phyloP scores from a whole-genome alignment of 1,140 invertebrate genomes.

The Ganaspis sp. region DNA sequence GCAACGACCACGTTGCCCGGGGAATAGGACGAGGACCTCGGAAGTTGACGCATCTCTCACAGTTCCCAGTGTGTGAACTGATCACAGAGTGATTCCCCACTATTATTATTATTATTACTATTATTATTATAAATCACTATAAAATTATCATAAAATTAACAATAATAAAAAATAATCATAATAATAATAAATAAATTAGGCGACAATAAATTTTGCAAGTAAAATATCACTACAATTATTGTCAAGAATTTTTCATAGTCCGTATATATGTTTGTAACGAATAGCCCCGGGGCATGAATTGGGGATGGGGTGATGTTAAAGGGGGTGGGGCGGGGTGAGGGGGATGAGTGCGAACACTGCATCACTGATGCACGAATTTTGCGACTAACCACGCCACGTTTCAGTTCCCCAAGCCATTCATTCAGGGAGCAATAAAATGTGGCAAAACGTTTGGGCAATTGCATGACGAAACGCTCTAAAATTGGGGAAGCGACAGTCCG shows the following conservation, averaged over 20 bases:
- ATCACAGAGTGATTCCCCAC: too few relatives aligned
- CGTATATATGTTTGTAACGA: slow-evolving; percentile 1
- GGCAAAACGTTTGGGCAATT: slow-evolving; percentile 46
- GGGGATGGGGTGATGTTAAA: slow-evolving; percentile 29
- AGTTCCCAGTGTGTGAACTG: too few relatives aligned
- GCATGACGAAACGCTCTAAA: slow-evolving; percentile 44
- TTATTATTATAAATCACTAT: too few relatives aligned
- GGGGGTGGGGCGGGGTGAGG: slow-evolving; percentile 27
- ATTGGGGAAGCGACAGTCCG: slow-evolving; percentile 24
- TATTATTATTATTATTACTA: not conserved
- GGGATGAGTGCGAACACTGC: slow-evolving; percentile 51
- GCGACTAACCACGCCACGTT: slow-evolving; percentile 55
- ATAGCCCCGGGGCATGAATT: slow-evolving; percentile 33
- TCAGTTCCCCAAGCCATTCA: slow-evolving; percentile 53
- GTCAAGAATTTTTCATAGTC: not conserved
- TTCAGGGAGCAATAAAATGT: slow-evolving; percentile 57
- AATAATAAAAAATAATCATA: not conserved
- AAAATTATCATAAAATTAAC: not conserved
- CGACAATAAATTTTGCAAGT: too few relatives aligned
- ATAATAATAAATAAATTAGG: too few relatives aligned
- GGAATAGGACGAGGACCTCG: too few relatives aligned
- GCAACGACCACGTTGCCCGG: too few relatives aligned
- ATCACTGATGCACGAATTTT: slow-evolving; percentile 58
- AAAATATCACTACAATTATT: not conserved
- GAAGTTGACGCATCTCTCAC: too few relatives aligned